Conservation (phyloP, 2,113 vertebrate species). For the Hucho hucho region DNA sequence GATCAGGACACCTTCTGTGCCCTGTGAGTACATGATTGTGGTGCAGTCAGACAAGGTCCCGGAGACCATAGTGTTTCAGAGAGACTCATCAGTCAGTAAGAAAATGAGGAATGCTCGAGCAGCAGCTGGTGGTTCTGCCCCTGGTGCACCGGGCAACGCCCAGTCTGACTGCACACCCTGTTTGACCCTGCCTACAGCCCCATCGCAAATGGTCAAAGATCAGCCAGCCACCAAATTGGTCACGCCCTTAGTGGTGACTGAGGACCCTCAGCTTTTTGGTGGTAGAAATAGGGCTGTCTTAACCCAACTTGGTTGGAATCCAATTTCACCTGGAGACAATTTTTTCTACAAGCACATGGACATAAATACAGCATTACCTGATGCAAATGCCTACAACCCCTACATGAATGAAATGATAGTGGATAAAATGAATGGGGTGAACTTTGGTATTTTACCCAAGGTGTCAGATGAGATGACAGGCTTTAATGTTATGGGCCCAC, state of each 20-base stretch:
- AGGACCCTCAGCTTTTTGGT: not conserved
- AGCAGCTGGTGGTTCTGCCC: not conserved
- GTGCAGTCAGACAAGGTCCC: not conserved
- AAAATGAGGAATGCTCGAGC: not conserved
- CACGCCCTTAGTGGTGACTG: not conserved
- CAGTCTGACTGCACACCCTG: not conserved
- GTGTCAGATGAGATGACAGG: not conserved
- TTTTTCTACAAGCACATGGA: too few species aligned
- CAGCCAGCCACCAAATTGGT: not conserved
- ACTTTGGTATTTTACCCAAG: not conserved
- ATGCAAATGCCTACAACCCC: not conserved
- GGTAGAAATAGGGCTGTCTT: not conserved
- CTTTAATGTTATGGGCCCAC: not conserved
- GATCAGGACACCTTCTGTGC: slow-evolving; percentile 5
- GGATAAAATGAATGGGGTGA: not conserved
- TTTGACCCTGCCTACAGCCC: not conserved
- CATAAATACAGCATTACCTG: not conserved
- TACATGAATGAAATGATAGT: not conserved
- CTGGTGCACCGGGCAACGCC: not conserved
- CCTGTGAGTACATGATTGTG: slow-evolving; percentile 13
- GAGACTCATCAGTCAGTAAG: not conserved
- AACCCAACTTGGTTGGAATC: not conserved
- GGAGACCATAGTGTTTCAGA: not conserved
- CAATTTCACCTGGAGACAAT: not conserved
- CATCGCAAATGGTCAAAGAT: not conserved